These are phyloP conservation scores for Ptilorrhoa leucosticta DNA, from an alignment of 2,113 vertebrate genomes.

Conservation along the genomic window DNA sequence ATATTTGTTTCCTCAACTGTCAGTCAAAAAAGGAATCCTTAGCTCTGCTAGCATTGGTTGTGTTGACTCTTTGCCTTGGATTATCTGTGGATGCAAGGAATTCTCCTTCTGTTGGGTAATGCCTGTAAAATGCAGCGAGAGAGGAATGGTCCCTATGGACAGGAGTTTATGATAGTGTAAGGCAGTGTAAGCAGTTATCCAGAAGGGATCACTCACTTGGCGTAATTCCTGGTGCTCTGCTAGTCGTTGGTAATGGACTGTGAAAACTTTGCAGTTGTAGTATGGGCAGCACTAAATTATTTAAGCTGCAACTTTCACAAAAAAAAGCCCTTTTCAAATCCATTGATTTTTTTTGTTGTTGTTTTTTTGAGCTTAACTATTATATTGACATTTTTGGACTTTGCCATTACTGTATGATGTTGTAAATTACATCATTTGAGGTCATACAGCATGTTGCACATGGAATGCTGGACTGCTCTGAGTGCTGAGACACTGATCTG, in stretches of 20 bases:
- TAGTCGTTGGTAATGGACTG: background rate
- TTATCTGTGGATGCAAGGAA: background rate
- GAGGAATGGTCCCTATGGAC: background rate
- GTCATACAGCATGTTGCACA: accelerated
- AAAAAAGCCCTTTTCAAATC: background rate
- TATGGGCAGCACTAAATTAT: background rate
- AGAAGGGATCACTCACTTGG: background rate
- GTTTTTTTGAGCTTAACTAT: background rate
- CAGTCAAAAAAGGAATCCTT: background rate
- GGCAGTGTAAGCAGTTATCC: background rate
- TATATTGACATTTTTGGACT: background rate
- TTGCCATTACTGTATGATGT: background rate
- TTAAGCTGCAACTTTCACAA: background rate
- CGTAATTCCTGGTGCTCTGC: background rate
- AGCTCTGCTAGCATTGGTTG: background rate
- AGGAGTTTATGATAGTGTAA: accelerated
- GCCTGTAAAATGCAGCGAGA: background rate
- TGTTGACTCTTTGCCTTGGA: background rate
- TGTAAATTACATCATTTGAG: background rate
- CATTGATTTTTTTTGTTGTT: background rate
- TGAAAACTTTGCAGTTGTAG: background rate
- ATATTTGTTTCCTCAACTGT: accelerated
- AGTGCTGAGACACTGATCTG: background rate
- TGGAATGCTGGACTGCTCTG: background rate
- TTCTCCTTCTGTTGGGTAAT: background rate